Evolutionary conservation across 2,797 vertebrate genomes (phyloP), one percentile per base, ranked within the genome.

Genomic region (Mormyrops boulengeri): DNA sequence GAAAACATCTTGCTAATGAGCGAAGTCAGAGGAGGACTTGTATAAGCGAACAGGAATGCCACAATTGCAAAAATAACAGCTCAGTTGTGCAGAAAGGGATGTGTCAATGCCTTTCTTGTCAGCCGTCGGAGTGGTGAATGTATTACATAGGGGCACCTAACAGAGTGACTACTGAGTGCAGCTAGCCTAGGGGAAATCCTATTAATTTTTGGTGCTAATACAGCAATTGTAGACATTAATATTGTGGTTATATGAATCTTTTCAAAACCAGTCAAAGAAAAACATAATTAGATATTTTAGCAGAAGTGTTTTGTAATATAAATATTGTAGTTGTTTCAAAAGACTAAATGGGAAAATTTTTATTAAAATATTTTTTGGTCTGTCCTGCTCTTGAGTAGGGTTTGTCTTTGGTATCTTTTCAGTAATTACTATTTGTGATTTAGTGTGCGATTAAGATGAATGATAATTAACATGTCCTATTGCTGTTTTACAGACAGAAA

Each of bases 401-500:
- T 73, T 73, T 38, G 30, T 38, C 30, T 17, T 6, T 38, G 30
- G 66, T 73, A 17, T 73, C 12, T 73, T 73, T 17, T 38, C 66
- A 73, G 44, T n/a, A n/a, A 19, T 49, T 84, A 11, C 80, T 84
- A 84, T n/a, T 84, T 44, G 47, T 44, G n/a, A 22, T 84, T 84
- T 22, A 95, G 94, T 96, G 93, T 94, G 94, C 95, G 95, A 95
- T 96, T 95, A 94, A 94, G 94, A 95, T 94, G 26, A 95, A 96
- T 95, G 94, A 92, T 95, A 96, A 95, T 96, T 95, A 93, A 94
- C 26, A 34, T 93, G 94, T 95, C 94, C 94, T 96, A 95, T 95
- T 94, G 91, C 93, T 89, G n/a, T 73, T 62, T 73, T 49, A 34
- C 96, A 99, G 98, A 98, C 97, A 88, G 98, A 99, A 96, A 99